Percentiles rank a stretch among this genome's conserved stretches.
Evolutionary conservation across 2,113 vertebrate species (phyloP).

Genomic region (Tragelaphus strepsiceros): DNA sequence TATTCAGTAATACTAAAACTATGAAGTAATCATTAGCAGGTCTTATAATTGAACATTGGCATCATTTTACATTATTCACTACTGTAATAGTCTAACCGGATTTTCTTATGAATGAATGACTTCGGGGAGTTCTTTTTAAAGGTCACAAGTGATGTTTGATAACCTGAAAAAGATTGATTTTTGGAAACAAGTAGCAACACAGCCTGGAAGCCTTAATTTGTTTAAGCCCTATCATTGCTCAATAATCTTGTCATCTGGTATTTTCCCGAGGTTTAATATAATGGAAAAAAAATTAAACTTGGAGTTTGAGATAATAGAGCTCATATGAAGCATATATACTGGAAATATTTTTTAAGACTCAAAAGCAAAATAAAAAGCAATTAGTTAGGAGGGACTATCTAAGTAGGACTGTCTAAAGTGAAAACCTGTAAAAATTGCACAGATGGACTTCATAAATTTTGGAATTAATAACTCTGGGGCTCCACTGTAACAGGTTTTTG

Average conservation of each 20-base stretch:
- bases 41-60: conserved; percentile 41
- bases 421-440: conserved; percentile 68
- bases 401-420: conserved; percentile 67
- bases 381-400: conserved; percentile 72
- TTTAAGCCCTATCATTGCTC: conserved; percentile 50
- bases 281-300: conserved; percentile 81
- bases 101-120: conserved; percentile 37
- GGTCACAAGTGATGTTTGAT: conserved; percentile 63
- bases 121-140: conserved; percentile 49
- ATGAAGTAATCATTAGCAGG: not conserved
- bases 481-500: conserved; percentile 57
- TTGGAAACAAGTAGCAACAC: conserved; percentile 49
- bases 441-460: conserved; percentile 78
- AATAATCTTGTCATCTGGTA: conserved; percentile 74
- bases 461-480: conserved; percentile 73
- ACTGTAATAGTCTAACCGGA: not conserved
- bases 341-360: conserved; percentile 40
- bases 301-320: conserved; percentile 55
- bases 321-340: conserved; percentile 59
- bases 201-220: conserved; percentile 49
- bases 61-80: conserved; percentile 41
- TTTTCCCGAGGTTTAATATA: conserved; percentile 72
- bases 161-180: conserved; percentile 43
- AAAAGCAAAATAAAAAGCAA: conserved; percentile 46
- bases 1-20: conserved; percentile 22